Percentiles rank a stretch among this genome's conserved stretches.
Conservation (phyloP, 1,140 invertebrate genomes). For the Euura lappo region DNA sequence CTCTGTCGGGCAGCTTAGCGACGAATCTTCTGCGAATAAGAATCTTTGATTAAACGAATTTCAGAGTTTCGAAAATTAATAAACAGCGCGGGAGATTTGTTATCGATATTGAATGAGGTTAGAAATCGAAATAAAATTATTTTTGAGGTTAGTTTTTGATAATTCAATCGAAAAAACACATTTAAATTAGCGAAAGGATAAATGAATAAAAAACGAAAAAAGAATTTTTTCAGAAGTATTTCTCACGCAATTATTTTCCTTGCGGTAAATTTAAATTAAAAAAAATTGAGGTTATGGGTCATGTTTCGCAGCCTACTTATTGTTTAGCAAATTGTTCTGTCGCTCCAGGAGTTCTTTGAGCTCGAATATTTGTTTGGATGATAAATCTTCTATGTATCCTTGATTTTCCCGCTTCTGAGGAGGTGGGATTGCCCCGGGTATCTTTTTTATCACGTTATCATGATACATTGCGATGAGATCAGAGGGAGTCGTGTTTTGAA, state of each 20-base stretch:
- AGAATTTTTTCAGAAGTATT: too few species aligned
- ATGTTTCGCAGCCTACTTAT: slow-evolving; percentile 55
- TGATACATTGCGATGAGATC: neutral
- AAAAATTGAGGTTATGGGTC: neutral
- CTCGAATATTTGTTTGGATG: slow-evolving; percentile 52
- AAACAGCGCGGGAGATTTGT: too few species aligned
- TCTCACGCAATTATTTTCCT: too few species aligned
- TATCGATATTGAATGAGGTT: neutral
- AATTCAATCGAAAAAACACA: too few species aligned
- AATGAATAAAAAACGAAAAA: neutral
- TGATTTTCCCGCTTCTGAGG: slow-evolving; percentile 45
- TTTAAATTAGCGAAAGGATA: too few species aligned
- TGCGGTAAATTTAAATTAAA: too few species aligned
- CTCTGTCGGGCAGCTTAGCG: slow-evolving; percentile 70
- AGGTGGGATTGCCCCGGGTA: slow-evolving; percentile 46
- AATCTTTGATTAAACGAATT: neutral
- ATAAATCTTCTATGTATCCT: slow-evolving; percentile 56
- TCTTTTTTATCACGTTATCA: slow-evolving; percentile 39
- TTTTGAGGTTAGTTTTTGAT: too few species aligned
- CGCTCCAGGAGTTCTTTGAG: slow-evolving; percentile 60
- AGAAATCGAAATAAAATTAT: slow-evolving; percentile 29
- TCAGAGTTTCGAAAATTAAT: too few species aligned
- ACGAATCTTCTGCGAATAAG: slow-evolving; percentile 51
- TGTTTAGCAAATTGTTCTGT: slow-evolving; percentile 59
- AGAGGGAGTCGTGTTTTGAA: too few species aligned